Conservation (phyloP, 2,113 vertebrate species). For the Neopipo cinnamomea region DNA sequence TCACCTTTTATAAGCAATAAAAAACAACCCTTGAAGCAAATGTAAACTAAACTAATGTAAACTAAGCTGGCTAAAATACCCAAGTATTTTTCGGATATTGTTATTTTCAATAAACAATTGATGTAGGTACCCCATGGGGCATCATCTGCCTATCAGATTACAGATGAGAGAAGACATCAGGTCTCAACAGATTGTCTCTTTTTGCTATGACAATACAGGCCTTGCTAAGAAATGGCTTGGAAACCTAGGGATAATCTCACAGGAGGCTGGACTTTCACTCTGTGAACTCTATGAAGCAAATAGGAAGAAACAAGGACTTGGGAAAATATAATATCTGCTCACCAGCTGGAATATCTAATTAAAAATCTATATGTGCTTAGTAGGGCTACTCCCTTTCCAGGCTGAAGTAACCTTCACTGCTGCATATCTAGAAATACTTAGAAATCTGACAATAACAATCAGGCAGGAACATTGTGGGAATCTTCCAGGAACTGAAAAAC, state of each 20-base stretch:
- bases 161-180: background rate
- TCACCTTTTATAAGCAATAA: background rate
- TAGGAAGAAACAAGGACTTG: background rate
- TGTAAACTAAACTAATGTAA: background rate
- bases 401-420: background rate
- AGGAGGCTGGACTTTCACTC: background rate
- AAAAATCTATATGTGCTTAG: background rate
- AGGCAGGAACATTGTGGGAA: constrained; percentile 18
- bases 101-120: background rate
- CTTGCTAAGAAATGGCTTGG: background rate
- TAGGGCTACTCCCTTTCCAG: background rate
- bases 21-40: background rate
- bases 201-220: background rate
- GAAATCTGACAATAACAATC: background rate
- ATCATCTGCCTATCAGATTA: background rate
- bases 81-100: background rate
- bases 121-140: background rate
- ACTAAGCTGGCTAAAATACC: background rate
- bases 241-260: background rate
- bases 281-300: background rate
- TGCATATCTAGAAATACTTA: background rate
- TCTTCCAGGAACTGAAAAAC: constrained; percentile 27
- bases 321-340: background rate
- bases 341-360: background rate
- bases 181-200: background rate